Conservation (phyloP, 2,113 vertebrate genomes). For the Perognathus longimembris region DNA sequence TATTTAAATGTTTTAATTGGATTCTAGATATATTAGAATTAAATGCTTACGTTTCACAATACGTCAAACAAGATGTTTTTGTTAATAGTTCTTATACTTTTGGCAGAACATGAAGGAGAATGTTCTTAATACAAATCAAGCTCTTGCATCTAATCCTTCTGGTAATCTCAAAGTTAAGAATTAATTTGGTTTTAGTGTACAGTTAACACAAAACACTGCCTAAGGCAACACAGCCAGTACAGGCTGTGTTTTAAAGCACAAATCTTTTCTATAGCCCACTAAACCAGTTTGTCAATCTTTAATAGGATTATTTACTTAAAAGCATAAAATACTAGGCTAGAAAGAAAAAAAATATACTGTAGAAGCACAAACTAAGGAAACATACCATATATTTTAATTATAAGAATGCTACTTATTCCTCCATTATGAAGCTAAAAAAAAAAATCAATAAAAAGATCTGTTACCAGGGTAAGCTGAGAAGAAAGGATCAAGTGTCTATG, state of each 20-base stretch:
- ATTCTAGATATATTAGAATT: not conserved
- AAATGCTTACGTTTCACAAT: not conserved
- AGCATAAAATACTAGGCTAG: not conserved
- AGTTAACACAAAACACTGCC: slow-evolving; percentile 30
- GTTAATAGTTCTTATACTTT: slow-evolving; percentile 19
- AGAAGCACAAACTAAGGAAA: slow-evolving; percentile 32
- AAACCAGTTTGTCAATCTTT: not conserved
- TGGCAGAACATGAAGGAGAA: not conserved
- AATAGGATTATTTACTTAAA: slow-evolving; percentile 44
- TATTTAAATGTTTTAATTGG: slow-evolving; percentile 2
- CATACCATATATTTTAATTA: not conserved
- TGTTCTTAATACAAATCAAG: slow-evolving; percentile 5
- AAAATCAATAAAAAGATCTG: not conserved
- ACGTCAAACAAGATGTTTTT: not conserved
- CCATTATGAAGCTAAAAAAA: not conserved
- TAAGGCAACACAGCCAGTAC: not conserved
- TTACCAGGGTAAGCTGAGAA: not conserved
- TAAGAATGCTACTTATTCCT: not conserved
- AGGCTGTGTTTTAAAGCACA: not conserved
- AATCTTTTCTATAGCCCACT: slow-evolving; percentile 23
- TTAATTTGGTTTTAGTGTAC: slow-evolving; percentile 23
- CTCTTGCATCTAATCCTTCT: slow-evolving; percentile 9
- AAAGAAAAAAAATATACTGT: not conserved
- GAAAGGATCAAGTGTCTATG: not conserved
- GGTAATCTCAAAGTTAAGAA: slow-evolving; percentile 8